A percentile compares a stretch with the other conserved stretches of the same genome.
Conservation (phyloP, 2,113 vertebrate species). For the Picathartes gymnocephalus region DNA sequence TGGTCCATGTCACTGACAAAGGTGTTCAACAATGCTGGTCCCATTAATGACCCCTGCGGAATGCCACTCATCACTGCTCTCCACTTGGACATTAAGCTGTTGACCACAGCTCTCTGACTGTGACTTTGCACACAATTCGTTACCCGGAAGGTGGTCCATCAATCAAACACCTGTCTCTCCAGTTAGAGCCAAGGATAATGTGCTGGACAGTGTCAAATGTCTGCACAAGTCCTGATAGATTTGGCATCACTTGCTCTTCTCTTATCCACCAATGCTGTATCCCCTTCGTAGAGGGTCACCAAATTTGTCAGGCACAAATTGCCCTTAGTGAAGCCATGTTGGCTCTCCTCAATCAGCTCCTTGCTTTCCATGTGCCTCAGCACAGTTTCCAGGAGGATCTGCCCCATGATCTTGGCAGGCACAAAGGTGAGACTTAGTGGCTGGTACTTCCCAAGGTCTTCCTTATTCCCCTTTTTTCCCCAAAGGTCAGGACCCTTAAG, state of each 20-base stretch:
- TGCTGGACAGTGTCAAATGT: background rate
- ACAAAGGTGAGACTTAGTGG: background rate
- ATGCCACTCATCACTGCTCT: background rate
- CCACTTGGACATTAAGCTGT: too few relatives aligned
- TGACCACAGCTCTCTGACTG: background rate
- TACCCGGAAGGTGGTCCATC: background rate
- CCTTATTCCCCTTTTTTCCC: background rate
- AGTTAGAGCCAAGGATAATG: background rate
- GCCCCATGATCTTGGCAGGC: background rate
- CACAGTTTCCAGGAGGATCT: background rate
- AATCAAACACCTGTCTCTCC: background rate
- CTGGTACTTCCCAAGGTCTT: background rate
- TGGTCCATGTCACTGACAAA: background rate
- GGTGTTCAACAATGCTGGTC: background rate
- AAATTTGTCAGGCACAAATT: background rate
- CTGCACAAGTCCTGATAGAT: background rate
- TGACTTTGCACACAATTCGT: background rate
- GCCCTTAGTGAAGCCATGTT: background rate
- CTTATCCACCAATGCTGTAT: background rate
- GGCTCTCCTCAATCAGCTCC: background rate
- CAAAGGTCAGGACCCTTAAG: background rate
- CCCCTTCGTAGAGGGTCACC: background rate
- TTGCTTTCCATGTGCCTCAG: background rate
- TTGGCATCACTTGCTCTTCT: background rate
- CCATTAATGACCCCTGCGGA: background rate